Evolutionary conservation across 2,888 invertebrate species (phyloP), one percentile per base, ranked within the genome.

Genomic region (Dexiosoma caninum): DNA sequence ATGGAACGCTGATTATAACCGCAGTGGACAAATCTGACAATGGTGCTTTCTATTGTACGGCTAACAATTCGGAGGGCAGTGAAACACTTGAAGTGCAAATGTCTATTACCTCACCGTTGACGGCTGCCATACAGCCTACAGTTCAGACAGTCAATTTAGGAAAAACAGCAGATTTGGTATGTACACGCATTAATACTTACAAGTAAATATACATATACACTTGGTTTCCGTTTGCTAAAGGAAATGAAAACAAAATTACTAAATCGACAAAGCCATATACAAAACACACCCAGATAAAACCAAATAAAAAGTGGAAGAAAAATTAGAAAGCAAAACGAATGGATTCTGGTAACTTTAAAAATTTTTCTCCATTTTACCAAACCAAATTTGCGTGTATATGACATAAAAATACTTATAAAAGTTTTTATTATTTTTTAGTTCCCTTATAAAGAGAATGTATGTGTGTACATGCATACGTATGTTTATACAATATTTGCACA

Each of bases 111-210:
- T 95, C 95, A 85, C 93, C 95, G 27, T 91, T 96, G 85, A 93
- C 94, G 83, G 95, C 94, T 84, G 94, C 94, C 88, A 93, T 96
- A 83, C 93, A 95, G 90, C 95, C 95, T 72, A 93, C 93, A 86
- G 91, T 92, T 76, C 92, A 94, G 86, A 94, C 95, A 78, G 94
- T 96, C 64, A 97, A 97, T 90, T 93, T 95, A 67, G 96, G 96
- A 40, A 94, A 95, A 85, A 93, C 95, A 84, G 94, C 96, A 37
- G 93, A 92, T 86, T 95, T 98, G 90, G 95, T 92, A 88, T 90
- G 88, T 88, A 70, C 16, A 23, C 2, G 21, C 10, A n/a, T 14
- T 3, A 1, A 51, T 42, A 19, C 32, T 32, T 10, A 55, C 19
- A 40, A n/a, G n/a, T 9, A 32, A 19, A 27, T 27, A 64, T 23